These are phyloP conservation scores for Phalloptychus januarius DNA, from an alignment of 2,797 vertebrate genomes.

Conservation along the genomic window DNA sequence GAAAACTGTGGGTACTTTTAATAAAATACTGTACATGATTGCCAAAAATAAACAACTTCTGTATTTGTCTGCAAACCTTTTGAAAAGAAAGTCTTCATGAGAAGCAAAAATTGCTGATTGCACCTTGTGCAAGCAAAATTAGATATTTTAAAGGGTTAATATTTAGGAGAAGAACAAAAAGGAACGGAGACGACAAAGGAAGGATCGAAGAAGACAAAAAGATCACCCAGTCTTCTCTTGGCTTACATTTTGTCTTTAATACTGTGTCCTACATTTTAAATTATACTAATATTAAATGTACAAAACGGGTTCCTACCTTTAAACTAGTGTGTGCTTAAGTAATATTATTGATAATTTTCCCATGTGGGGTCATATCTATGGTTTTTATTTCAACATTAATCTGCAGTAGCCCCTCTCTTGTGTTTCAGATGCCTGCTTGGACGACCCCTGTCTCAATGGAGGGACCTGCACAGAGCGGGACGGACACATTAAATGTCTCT, in stretches of 20 bases:
- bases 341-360: neutral
- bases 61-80: neutral
- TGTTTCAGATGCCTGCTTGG: slow-evolving; percentile 87
- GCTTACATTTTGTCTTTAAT: neutral
- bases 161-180: neutral
- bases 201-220: slow-evolving; percentile 3
- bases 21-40: neutral
- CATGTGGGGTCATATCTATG: neutral
- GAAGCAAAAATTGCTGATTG: neutral
- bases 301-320: neutral
- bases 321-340: neutral
- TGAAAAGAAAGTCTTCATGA: neutral
- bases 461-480: slow-evolving; percentile 88
- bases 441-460: slow-evolving; percentile 91
- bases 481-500: slow-evolving; percentile 82
- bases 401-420: slow-evolving; percentile 22
- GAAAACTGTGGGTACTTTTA: neutral
- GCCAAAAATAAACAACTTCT: neutral
- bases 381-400: slow-evolving; percentile 11
- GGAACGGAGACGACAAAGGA: slow-evolving; percentile 15
- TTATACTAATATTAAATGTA: neutral
- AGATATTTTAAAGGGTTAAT: neutral
- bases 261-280: neutral
- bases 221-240: slow-evolving; percentile 54
- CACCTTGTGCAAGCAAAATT: neutral